Evolutionary conservation across 2,888 invertebrate genomes (phyloP).

Genomic region (Amblyteles armatorius): DNA sequence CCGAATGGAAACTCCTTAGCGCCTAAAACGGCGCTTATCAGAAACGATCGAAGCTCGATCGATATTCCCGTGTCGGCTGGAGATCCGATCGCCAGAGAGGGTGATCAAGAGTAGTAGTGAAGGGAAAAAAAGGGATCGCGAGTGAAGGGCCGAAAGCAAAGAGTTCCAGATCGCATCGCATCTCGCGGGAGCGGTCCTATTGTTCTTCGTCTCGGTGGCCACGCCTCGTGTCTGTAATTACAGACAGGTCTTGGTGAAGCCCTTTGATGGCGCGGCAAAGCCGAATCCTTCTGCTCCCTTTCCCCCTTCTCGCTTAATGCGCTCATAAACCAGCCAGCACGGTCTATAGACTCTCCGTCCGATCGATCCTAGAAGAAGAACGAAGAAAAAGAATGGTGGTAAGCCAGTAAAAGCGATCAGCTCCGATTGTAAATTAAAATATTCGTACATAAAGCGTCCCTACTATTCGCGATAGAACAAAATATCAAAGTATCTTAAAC

Average conservation of each 20-base stretch:
- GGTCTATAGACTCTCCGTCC: constrained; percentile 4
- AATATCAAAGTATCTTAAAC: constrained; percentile 2
- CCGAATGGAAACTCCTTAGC: constrained; percentile 82
- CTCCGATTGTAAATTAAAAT: constrained; percentile 31
- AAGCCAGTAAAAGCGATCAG: constrained; percentile 28
- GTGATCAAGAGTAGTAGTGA: constrained; percentile 14
- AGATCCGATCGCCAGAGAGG: constrained; percentile 80
- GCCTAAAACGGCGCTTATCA: constrained; percentile 82
- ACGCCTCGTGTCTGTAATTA: constrained; percentile 84
- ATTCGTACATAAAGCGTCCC: constrained; percentile 68
- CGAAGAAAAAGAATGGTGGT: constrained; percentile 18
- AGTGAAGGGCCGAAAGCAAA: constrained; percentile 75
- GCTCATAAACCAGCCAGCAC: constrained; percentile 48
- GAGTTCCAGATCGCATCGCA: constrained; percentile 80
- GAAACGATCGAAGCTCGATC: constrained; percentile 80
- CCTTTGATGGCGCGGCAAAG: constrained; percentile 81
- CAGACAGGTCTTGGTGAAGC: constrained; percentile 81
- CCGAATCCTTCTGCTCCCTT: constrained; percentile 64
- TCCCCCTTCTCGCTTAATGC: constrained; percentile 46
- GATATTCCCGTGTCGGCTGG: constrained; percentile 76
- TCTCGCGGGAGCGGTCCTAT: constrained; percentile 81
- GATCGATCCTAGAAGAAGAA: constrained; percentile 56
- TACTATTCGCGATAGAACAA: constrained; percentile 73
- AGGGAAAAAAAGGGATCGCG: constrained; percentile 46
- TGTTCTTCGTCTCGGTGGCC: constrained; percentile 81